phyloP scores from a whole-genome alignment of 2,113 vertebrate genomes.

The Saccopteryx bilineata region DNA sequence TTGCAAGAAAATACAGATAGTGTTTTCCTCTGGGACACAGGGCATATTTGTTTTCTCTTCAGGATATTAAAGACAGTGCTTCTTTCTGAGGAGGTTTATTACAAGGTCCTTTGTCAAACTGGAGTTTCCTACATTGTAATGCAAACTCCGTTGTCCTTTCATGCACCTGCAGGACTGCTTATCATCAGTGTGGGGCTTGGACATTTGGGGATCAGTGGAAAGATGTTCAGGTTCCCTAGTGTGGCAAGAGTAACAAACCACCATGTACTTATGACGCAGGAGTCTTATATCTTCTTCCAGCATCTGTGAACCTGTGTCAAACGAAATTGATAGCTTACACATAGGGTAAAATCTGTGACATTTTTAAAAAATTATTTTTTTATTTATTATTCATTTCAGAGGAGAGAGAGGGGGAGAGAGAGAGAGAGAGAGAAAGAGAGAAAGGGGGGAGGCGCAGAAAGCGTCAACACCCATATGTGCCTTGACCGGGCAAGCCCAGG shows the following conservation, averaged over 20 bases:
- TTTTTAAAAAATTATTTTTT: neutral
- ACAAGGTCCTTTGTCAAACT: neutral
- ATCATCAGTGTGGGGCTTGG: neutral
- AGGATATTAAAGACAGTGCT: neutral
- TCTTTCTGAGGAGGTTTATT: neutral
- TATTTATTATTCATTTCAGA: too few species aligned
- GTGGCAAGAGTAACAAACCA: neutral
- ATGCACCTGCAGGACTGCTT: neutral
- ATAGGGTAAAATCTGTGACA: neutral
- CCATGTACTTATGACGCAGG: neutral
- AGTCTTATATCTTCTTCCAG: neutral
- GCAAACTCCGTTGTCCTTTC: neutral
- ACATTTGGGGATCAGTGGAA: neutral
- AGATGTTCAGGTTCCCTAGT: neutral
- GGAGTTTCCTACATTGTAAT: neutral
- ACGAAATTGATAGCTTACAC: neutral
- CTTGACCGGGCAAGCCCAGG: too few species aligned
- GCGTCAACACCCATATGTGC: too few species aligned
- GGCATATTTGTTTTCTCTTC: neutral
- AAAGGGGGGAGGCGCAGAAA: too few species aligned
- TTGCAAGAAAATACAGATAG: neutral
- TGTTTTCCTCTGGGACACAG: neutral
- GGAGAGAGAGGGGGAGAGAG: too few species aligned
- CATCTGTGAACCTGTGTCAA: neutral
- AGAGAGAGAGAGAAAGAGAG: too few species aligned